phyloP scores from a whole-genome alignment of 2,797 vertebrate genomes.

The Tadarida brasiliensis region DNA sequence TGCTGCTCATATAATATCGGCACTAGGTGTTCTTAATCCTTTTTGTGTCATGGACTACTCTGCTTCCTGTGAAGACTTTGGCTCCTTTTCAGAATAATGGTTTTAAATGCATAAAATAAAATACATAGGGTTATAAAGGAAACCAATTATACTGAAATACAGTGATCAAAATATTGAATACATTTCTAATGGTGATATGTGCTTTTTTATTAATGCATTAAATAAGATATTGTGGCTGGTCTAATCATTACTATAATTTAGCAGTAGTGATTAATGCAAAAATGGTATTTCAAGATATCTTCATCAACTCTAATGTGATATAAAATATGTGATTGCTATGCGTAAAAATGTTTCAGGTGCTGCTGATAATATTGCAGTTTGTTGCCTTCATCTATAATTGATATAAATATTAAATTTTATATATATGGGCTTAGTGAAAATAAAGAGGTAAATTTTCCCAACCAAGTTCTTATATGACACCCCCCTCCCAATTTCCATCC shows the following conservation, averaged over 20 bases:
- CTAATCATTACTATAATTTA: constrained; percentile 28
- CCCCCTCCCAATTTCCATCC: background rate
- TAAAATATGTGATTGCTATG: background rate
- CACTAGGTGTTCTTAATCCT: background rate
- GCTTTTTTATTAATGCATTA: constrained; percentile 56
- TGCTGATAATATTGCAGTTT: background rate
- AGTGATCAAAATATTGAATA: constrained; percentile 19
- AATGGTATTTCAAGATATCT: constrained; percentile 49
- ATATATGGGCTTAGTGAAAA: background rate
- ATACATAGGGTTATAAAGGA: background rate
- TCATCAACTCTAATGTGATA: constrained; percentile 16
- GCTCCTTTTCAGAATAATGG: background rate
- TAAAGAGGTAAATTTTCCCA: constrained; percentile 3
- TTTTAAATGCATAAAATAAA: background rate
- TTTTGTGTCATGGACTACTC: background rate
- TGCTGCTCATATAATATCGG: background rate
- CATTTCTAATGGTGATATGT: background rate
- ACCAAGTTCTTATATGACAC: background rate
- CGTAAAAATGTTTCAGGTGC: constrained; percentile 38
- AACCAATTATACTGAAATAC: constrained; percentile 5
- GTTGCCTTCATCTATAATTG: background rate
- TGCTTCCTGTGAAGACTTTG: background rate
- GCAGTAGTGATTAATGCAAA: constrained; percentile 48
- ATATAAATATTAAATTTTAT: constrained; percentile 45
- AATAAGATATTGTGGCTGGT: constrained; percentile 16